Conservation (phyloP, 2,888 invertebrate species). For the Spatulosminthurus flaviceps region DNA sequence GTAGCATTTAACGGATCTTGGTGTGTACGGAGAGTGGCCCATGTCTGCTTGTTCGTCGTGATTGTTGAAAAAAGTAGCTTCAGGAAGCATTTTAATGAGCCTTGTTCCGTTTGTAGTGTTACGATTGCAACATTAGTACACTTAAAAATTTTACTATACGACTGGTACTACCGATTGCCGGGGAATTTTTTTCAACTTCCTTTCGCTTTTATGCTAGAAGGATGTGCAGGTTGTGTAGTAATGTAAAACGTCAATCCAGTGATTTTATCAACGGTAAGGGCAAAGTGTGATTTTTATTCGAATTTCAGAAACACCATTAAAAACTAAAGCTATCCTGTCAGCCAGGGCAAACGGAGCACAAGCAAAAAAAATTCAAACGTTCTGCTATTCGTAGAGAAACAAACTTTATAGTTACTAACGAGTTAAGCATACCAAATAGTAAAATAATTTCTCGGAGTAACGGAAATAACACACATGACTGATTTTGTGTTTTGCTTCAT, state of each 20-base stretch:
- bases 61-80: background rate
- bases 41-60: background rate
- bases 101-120: background rate
- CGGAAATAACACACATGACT: conserved; percentile 23
- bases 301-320: background rate
- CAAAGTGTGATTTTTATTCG: background rate
- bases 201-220: no score
- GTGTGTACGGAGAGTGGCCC: background rate
- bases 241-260: no score
- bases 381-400: background rate
- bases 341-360: background rate
- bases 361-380: conserved; percentile 5
- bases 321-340: background rate
- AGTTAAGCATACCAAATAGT: background rate
- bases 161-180: no score
- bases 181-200: no score
- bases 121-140: background rate
- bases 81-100: conserved; percentile 13
- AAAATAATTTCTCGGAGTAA: background rate
- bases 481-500: background rate
- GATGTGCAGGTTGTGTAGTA: no score
- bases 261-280: background rate
- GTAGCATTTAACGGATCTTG: background rate
- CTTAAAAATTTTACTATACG: no score
- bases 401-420: no score